Conservation (phyloP, 2,113 vertebrate species). For the Macrotis lagotis region DNA sequence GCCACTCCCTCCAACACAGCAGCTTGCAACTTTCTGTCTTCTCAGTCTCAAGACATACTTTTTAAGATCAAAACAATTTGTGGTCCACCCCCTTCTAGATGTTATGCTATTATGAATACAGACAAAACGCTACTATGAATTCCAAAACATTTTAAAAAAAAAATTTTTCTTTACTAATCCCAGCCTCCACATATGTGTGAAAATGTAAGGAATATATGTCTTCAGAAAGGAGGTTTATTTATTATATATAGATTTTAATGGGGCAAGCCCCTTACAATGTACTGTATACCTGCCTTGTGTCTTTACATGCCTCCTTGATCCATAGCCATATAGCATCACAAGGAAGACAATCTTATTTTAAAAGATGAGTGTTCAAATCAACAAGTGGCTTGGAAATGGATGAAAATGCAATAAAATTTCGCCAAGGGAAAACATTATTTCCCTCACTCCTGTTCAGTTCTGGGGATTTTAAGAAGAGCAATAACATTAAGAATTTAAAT, state of each 20-base stretch:
- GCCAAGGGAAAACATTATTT: not conserved
- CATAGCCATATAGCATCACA: not conserved
- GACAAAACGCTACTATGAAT: not conserved
- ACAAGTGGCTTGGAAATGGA: not conserved
- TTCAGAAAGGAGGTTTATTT: not conserved
- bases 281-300: not conserved
- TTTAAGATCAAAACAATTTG: not conserved
- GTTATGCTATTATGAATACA: not conserved
- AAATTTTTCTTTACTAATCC: not conserved
- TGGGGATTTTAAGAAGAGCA: too few relatives aligned
- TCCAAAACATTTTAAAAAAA: not conserved
- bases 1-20: not conserved
- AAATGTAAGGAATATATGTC: not conserved
- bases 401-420: not conserved
- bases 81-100: too few relatives aligned
- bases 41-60: not conserved
- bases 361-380: not conserved
- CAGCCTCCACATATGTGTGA: not conserved
- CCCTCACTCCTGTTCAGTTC: not conserved
- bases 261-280: not conserved
- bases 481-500: not conserved
- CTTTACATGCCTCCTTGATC: not conserved
- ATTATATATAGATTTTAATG: not conserved
- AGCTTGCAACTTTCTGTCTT: not conserved
- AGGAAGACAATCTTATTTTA: not conserved